Conservation (phyloP, 2,797 vertebrate species). For the Hapalemur alaotrensis region DNA sequence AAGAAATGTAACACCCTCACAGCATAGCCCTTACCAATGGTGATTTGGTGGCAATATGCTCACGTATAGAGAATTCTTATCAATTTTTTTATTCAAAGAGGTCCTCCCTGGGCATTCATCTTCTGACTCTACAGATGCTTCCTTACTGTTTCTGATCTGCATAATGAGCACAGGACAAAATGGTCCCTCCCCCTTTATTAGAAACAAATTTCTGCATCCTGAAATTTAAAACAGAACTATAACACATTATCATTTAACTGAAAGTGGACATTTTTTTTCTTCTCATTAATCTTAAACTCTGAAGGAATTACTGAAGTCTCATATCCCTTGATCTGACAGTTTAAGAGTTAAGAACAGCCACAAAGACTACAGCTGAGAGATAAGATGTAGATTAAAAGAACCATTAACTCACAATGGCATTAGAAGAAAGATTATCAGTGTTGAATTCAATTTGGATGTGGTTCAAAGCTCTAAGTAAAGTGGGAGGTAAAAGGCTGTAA, state of each 20-base stretch:
- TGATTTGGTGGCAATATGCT: background rate
- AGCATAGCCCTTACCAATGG: background rate
- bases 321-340: slow-evolving; percentile 59
- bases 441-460: slow-evolving; percentile 74
- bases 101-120: background rate
- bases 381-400: slow-evolving; percentile 76
- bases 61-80: background rate
- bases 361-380: slow-evolving; percentile 68
- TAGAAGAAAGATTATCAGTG: slow-evolving; percentile 59
- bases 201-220: slow-evolving; percentile 48
- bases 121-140: background rate
- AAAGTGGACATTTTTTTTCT: slow-evolving; percentile 51
- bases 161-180: background rate
- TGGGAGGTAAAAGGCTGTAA: slow-evolving; percentile 60
- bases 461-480: slow-evolving; percentile 71
- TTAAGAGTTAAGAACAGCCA: slow-evolving; percentile 63
- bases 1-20: background rate
- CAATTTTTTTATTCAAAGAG: background rate
- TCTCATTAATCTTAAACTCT: slow-evolving; percentile 68
- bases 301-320: slow-evolving; percentile 71
- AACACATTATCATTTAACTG: slow-evolving; percentile 53
- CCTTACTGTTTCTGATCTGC: slow-evolving; percentile 4
- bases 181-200: background rate
- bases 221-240: slow-evolving; percentile 48
- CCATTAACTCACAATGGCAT: slow-evolving; percentile 70